These are phyloP conservation scores for Eucidaris tribuloides DNA, from an alignment of 35 echinoderm and acorn worm species.

Conservation along the genomic window DNA sequence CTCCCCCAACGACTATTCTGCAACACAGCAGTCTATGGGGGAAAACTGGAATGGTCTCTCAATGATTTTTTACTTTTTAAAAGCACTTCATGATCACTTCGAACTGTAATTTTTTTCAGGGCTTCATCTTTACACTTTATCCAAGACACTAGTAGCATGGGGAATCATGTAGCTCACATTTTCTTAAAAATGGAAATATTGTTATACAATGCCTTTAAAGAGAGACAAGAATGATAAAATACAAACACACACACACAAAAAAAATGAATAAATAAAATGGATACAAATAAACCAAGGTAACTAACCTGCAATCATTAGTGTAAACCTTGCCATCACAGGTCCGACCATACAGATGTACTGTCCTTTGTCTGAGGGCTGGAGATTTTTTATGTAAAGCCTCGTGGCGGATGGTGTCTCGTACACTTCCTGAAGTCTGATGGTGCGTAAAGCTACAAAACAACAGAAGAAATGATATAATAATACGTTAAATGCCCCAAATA, in stretches of 20 bases:
- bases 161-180: too few species aligned
- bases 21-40: too few species aligned
- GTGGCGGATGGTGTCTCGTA: conserved; percentile 22
- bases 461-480: too few species aligned
- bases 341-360: conserved; percentile 82
- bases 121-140: not conserved
- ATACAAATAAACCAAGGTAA: too few species aligned
- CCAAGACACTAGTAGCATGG: not conserved
- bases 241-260: not conserved
- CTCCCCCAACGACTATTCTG: too few species aligned
- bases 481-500: too few species aligned
- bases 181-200: not conserved
- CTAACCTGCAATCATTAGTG: conserved; percentile 46
- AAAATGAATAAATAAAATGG: not conserved
- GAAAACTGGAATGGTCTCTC: too few species aligned
- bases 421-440: conserved; percentile 1
- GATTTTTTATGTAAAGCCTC: conserved; percentile 49
- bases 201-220: not conserved
- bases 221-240: not conserved
- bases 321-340: conserved; percentile 59
- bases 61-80: too few species aligned
- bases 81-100: too few species aligned
- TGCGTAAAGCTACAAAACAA: not conserved
- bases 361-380: conserved; percentile 44
- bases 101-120: too few species aligned